These are phyloP conservation scores for Dynastes maya DNA, from an alignment of 2,888 invertebrate genomes.

Conservation along the genomic window DNA sequence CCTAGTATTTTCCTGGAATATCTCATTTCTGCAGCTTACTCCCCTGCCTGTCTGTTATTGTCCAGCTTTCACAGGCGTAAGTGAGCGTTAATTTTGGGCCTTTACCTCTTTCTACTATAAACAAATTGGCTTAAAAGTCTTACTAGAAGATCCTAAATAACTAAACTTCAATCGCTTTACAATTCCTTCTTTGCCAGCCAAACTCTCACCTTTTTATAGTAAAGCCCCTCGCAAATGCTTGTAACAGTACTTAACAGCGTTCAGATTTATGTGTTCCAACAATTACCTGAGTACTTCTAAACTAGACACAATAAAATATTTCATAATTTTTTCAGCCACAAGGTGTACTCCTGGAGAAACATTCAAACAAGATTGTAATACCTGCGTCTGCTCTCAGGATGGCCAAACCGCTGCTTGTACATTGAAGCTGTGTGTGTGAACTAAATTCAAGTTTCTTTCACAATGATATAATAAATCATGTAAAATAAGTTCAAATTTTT, in stretches of 20 bases:
- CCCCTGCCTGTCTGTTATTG: too few species aligned
- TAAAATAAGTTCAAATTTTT: conserved; percentile 20
- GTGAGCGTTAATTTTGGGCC: too few species aligned
- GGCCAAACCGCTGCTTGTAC: conserved; percentile 71
- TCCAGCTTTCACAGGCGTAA: too few species aligned
- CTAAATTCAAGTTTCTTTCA: background rate
- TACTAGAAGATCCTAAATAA: background rate
- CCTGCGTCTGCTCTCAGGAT: conserved; percentile 71
- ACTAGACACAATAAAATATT: conserved; percentile 1
- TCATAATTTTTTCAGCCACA: conserved; percentile 9
- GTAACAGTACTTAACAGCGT: too few species aligned
- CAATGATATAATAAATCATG: conserved; percentile 1
- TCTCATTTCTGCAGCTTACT: too few species aligned
- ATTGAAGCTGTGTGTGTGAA: conserved; percentile 65
- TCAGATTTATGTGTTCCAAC: background rate
- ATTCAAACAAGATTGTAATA: conserved; percentile 69
- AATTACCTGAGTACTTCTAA: background rate
- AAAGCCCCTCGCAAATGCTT: too few species aligned
- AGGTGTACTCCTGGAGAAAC: conserved; percentile 34
- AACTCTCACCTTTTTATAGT: background rate
- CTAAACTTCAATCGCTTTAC: background rate
- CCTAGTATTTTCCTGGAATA: too few species aligned
- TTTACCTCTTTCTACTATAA: too few species aligned
- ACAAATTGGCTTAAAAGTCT: background rate
- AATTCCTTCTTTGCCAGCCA: background rate